phyloP scores from a whole-genome alignment of 2,888 invertebrate species.

The Trissoscelio sp. region DNA sequence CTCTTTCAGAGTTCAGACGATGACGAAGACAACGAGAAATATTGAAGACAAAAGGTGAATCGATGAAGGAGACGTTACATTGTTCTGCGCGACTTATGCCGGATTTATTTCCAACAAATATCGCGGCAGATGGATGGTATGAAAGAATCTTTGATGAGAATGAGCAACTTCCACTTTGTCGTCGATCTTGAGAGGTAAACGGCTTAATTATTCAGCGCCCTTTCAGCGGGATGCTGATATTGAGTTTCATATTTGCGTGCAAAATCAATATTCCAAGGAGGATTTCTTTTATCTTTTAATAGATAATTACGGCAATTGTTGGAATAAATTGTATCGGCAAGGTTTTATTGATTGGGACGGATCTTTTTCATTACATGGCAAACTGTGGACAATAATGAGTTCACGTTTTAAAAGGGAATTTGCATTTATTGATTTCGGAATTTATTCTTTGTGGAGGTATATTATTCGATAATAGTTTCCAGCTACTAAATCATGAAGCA shows the following conservation, averaged over 20 bases:
- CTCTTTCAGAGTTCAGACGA: slow-evolving; percentile 30
- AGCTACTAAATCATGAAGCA: slow-evolving; percentile 4
- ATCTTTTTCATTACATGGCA: slow-evolving; percentile 13
- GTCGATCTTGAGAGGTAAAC: slow-evolving; percentile 51
- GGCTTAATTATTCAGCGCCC: slow-evolving; percentile 56
- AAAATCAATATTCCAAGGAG: slow-evolving; percentile 45
- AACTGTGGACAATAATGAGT: slow-evolving; percentile 20
- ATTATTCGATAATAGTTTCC: not conserved
- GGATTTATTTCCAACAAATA: slow-evolving; percentile 59
- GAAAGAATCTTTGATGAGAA: slow-evolving; percentile 56
- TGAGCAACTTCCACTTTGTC: slow-evolving; percentile 50
- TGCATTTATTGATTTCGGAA: slow-evolving; percentile 12
- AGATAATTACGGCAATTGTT: slow-evolving; percentile 42
- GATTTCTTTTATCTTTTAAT: slow-evolving; percentile 42
- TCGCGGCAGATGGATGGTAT: slow-evolving; percentile 38
- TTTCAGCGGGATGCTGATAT: slow-evolving; percentile 43
- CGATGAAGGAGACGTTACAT: slow-evolving; percentile 58
- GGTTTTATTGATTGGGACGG: slow-evolving; percentile 6
- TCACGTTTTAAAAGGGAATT: slow-evolving; percentile 4
- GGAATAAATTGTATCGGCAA: slow-evolving; percentile 40
- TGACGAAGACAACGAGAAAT: slow-evolving; percentile 30
- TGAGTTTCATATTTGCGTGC: slow-evolving; percentile 46
- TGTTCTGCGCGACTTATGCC: slow-evolving; percentile 53
- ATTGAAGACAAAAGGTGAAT: slow-evolving; percentile 57
- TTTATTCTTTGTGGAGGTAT: slow-evolving; percentile 1